Percentiles rank a stretch among this genome's conserved stretches.
phyloP scores from a whole-genome alignment of 2,888 invertebrate genomes.

The Catocala sponsa region DNA sequence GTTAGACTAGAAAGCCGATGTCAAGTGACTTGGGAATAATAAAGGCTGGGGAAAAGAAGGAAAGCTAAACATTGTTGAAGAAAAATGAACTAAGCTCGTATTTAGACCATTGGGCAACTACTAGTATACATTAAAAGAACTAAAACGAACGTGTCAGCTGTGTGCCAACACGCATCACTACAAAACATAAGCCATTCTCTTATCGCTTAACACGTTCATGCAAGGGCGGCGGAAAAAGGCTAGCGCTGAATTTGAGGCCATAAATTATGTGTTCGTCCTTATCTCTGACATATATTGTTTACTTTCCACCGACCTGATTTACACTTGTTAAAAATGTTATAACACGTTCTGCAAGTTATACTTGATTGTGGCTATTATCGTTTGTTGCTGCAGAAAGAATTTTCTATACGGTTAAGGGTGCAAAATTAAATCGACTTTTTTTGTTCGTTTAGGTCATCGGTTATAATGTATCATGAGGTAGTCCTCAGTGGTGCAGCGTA shows the following conservation, averaged over 20 bases:
- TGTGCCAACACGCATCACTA: background rate
- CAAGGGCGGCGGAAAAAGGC: slow-evolving; percentile 63
- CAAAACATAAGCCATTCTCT: slow-evolving; percentile 19
- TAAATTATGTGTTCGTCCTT: slow-evolving; percentile 72
- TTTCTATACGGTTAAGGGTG: background rate
- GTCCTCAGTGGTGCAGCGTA: no score
- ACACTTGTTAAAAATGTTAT: slow-evolving; percentile 51
- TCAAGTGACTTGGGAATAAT: no score
- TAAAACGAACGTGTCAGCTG: no score
- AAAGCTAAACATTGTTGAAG: no score
- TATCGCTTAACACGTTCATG: slow-evolving; percentile 15
- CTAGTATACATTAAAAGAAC: no score
- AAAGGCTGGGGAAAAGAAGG: no score
- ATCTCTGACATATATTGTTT: slow-evolving; percentile 61
- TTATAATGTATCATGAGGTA: no score
- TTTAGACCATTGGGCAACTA: no score
- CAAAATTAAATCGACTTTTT: no score
- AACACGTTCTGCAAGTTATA: slow-evolving; percentile 12
- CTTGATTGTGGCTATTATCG: slow-evolving; percentile 3
- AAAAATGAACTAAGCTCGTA: no score
- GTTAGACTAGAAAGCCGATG: no score
- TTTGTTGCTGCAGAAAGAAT: background rate
- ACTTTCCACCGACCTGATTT: slow-evolving; percentile 55
- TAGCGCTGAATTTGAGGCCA: slow-evolving; percentile 68
- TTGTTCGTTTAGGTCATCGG: no score